A percentile compares a stretch with the other conserved stretches of the same genome.
Evolutionary conservation across 2,797 vertebrate species (phyloP).

Genomic region (Enoplosus armatus): DNA sequence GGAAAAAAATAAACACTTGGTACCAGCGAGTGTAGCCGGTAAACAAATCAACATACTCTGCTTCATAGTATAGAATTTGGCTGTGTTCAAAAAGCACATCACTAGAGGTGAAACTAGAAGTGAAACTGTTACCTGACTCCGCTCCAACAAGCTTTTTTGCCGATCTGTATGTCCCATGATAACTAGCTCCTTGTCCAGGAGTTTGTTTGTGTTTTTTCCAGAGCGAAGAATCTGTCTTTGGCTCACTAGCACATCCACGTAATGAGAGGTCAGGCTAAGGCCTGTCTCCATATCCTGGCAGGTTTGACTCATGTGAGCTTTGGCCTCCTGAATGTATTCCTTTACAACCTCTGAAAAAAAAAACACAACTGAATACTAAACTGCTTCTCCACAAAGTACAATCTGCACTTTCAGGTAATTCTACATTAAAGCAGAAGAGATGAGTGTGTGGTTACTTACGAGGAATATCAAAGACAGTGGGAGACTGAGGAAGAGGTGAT

Average conservation of each 20-base stretch:
- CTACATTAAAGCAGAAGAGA: neutral
- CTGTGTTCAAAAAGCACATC: neutral
- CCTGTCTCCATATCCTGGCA: slow-evolving; percentile 77
- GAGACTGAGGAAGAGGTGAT: slow-evolving; percentile 42
- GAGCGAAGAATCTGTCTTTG: slow-evolving; percentile 80
- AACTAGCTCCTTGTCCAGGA: slow-evolving; percentile 87
- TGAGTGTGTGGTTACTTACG: slow-evolving; percentile 71
- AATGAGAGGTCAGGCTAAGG: slow-evolving; percentile 78
- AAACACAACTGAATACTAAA: neutral
- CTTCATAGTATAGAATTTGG: neutral
- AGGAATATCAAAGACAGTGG: slow-evolving; percentile 60
- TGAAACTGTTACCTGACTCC: slow-evolving; percentile 74
- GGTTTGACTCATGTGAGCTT: slow-evolving; percentile 72
- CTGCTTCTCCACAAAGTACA: neutral
- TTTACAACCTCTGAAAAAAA: slow-evolving; percentile 83
- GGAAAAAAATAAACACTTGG: slow-evolving; percentile 3
- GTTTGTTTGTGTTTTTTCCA: slow-evolving; percentile 85
- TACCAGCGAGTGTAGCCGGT: neutral
- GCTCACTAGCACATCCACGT: slow-evolving; percentile 84
- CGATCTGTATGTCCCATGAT: slow-evolving; percentile 83
- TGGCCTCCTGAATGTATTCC: slow-evolving; percentile 79
- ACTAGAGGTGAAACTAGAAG: neutral
- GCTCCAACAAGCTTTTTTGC: slow-evolving; percentile 71
- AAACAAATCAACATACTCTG: neutral
- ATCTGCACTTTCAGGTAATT: neutral